phyloP scores from a whole-genome alignment of 2,888 invertebrate genomes.

The Acrobasis suavella region DNA sequence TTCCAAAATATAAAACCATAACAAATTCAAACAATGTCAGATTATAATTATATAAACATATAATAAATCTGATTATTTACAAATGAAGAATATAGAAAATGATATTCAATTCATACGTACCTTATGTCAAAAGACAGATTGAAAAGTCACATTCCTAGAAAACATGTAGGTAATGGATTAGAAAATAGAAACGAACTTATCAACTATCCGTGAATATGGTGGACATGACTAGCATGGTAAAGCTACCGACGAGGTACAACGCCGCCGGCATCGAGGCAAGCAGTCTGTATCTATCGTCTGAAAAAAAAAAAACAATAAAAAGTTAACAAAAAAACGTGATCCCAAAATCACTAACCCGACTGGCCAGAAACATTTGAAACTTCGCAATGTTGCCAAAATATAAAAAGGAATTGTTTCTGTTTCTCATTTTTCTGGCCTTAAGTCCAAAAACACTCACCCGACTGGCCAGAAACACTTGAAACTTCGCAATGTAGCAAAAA shows the following conservation, averaged over 20 bases:
- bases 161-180: not conserved
- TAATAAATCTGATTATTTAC: no score
- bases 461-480: constrained; percentile 14
- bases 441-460: not conserved
- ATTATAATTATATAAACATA: not conserved
- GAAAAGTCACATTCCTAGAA: constrained; percentile 12
- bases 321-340: constrained; percentile 26
- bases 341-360: not conserved
- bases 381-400: constrained; percentile 11
- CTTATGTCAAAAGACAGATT: not conserved
- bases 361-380: constrained; percentile 15
- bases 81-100: no score
- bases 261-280: constrained; percentile 91
- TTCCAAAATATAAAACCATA: not conserved
- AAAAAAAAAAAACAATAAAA: constrained; percentile 73
- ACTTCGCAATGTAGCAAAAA: constrained; percentile 10
- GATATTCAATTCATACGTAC: not conserved
- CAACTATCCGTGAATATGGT: constrained; percentile 62
- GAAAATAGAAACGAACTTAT: constrained; percentile 45
- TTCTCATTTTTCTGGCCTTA: no score
- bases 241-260: constrained; percentile 88
- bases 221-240: constrained; percentile 84
- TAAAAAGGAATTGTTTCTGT: no score
- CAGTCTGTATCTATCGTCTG: constrained; percentile 90
- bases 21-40: not conserved